Conservation (phyloP, 2,888 invertebrate species). For the Thecocarcelia acutangulata region DNA sequence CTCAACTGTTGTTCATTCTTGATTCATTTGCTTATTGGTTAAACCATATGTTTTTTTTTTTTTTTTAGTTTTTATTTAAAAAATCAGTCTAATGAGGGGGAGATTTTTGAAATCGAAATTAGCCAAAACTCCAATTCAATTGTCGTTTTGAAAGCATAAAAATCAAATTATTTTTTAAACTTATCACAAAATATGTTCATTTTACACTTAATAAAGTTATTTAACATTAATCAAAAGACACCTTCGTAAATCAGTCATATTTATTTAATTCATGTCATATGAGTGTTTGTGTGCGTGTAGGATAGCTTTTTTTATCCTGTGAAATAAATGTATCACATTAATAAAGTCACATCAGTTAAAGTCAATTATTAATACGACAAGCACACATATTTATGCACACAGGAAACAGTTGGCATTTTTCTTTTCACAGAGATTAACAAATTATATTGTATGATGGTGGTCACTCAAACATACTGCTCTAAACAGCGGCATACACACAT, state of each 20-base stretch:
- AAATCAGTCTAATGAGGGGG: conserved; percentile 64
- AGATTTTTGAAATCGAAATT: conserved; percentile 61
- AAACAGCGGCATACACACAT: background rate
- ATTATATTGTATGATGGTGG: conserved; percentile 57
- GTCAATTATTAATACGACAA: conserved; percentile 33
- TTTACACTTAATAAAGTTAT: conserved; percentile 47
- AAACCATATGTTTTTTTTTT: conserved; percentile 44
- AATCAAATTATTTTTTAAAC: conserved; percentile 37
- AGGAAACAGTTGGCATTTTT: background rate
- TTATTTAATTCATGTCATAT: conserved; percentile 33
- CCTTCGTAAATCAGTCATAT: conserved; percentile 59
- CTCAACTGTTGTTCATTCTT: conserved; percentile 30
- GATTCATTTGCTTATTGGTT: conserved; percentile 49
- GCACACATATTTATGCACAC: conserved; percentile 3
- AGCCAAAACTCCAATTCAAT: conserved; percentile 65
- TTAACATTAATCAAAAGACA: conserved; percentile 53
- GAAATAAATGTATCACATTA: conserved; percentile 55
- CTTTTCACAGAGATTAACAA: conserved; percentile 52
- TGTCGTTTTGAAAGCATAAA: conserved; percentile 26
- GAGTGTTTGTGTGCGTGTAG: no score
- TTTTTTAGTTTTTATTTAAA: conserved; percentile 46
- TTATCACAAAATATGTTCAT: conserved; percentile 68
- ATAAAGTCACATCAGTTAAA: conserved; percentile 61
- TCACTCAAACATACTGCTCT: conserved; percentile 49
- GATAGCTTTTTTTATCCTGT: background rate